A percentile compares a stretch with the other conserved stretches of the same genome.
Conservation (phyloP, 2,113 vertebrate species). For the Hipposideros armiger region DNA sequence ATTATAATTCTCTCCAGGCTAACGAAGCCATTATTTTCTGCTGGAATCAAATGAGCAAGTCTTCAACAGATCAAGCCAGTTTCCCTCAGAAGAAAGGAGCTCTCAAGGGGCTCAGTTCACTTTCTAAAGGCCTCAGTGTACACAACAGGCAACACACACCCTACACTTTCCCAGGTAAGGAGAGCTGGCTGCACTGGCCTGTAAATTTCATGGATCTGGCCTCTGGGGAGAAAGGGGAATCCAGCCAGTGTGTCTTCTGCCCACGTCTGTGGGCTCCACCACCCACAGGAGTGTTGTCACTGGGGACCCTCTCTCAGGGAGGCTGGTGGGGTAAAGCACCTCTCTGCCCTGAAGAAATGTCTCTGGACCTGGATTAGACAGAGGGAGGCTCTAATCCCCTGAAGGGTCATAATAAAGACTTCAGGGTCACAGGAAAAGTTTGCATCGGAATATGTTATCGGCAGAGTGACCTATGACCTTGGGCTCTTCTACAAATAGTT, state of each 20-base stretch:
- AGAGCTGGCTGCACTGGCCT: no score
- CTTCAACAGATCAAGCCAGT: background rate
- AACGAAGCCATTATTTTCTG: background rate
- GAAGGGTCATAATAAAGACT: background rate
- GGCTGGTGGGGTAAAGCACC: no score
- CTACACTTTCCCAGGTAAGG: background rate
- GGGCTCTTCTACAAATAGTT: background rate
- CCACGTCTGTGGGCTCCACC: fast-evolving
- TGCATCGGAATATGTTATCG: background rate
- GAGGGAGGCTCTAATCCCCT: background rate
- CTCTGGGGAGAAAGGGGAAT: background rate
- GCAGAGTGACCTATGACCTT: background rate
- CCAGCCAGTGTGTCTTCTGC: background rate
- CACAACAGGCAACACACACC: no score
- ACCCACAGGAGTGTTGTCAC: background rate
- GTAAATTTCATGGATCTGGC: background rate
- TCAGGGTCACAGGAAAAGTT: background rate
- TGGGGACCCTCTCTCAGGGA: background rate
- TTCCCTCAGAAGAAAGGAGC: background rate
- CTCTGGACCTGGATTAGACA: background rate
- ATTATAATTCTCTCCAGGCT: background rate
- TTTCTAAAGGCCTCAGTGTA: background rate
- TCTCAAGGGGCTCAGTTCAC: background rate
- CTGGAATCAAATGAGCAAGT: background rate
- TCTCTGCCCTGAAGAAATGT: background rate